phyloP scores from a whole-genome alignment of 2,888 invertebrate genomes.

The Cosmorhoe ocellata region DNA sequence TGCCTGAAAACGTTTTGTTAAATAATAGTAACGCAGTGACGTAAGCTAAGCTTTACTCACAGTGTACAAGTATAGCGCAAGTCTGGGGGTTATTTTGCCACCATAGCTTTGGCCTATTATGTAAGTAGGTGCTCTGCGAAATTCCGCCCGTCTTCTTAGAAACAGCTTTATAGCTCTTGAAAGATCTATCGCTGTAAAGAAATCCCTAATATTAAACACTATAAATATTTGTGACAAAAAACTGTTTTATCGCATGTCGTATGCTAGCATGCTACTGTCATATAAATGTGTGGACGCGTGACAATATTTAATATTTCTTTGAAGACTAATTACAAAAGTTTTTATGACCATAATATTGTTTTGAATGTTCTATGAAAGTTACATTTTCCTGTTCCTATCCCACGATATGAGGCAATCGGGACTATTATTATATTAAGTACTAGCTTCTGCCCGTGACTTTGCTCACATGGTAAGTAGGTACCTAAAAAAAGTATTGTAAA shows the following conservation, averaged over 20 bases:
- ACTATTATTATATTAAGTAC: too few relatives aligned
- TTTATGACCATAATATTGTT: neutral
- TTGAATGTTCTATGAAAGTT: too few relatives aligned
- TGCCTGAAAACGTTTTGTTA: too few relatives aligned
- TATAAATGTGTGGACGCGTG: constrained; percentile 9
- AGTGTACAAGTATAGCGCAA: constrained; percentile 63
- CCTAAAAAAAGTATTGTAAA: too few relatives aligned
- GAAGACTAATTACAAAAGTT: constrained; percentile 1
- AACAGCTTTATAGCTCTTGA: constrained; percentile 87
- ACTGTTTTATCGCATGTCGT: neutral
- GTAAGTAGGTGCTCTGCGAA: constrained; percentile 88
- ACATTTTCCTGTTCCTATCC: too few relatives aligned
- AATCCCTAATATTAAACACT: constrained; percentile 11
- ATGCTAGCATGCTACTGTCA: constrained; percentile 15
- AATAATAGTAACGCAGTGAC: too few relatives aligned
- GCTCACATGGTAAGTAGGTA: too few relatives aligned
- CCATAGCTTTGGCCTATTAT: constrained; percentile 95
- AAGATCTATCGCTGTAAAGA: constrained; percentile 86
- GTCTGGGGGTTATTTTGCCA: constrained; percentile 89
- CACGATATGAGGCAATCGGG: too few relatives aligned
- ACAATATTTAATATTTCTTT: neutral
- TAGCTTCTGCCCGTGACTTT: too few relatives aligned
- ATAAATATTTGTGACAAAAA: too few relatives aligned
- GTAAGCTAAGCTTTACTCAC: constrained; percentile 43
- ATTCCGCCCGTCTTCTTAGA: constrained; percentile 85